Evolutionary conservation across 2,888 invertebrate species (phyloP).

Genomic region (Lucinisca nassula): DNA sequence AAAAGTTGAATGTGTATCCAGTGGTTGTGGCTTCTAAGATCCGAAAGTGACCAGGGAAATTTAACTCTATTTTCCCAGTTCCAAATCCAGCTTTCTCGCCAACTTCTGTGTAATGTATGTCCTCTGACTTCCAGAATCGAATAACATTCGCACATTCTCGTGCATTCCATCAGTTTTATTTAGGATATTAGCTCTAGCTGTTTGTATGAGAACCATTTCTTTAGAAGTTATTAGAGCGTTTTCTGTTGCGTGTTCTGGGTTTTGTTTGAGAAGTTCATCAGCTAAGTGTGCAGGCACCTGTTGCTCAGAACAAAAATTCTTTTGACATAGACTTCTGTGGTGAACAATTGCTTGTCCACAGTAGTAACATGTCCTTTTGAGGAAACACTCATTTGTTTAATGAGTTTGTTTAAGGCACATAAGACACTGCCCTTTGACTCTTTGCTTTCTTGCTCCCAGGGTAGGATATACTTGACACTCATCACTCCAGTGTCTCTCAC

Average conservation of each 20-base stretch:
- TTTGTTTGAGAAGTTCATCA: slow-evolving; percentile 7
- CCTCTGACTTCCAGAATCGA: slow-evolving; percentile 13
- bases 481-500: slow-evolving; percentile 39
- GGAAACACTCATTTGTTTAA: slow-evolving; percentile 15
- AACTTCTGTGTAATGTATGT: not conserved
- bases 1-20: not conserved
- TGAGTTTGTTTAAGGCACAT: slow-evolving; percentile 26
- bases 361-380: slow-evolving; percentile 28
- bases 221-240: slow-evolving; percentile 31
- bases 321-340: slow-evolving; percentile 39
- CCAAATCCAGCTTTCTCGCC: not conserved
- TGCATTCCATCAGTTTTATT: not conserved
- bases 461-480: slow-evolving; percentile 34
- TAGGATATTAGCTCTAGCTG: slow-evolving; percentile 7
- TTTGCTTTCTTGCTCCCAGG: slow-evolving; percentile 21
- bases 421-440: slow-evolving; percentile 25
- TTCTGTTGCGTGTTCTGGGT: not conserved
- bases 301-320: slow-evolving; percentile 5
- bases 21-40: not conserved
- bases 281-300: not conserved
- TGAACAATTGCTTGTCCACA: slow-evolving; percentile 31
- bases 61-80: not conserved
- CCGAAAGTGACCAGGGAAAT: not conserved
- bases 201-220: slow-evolving; percentile 47
- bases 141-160: not conserved